Evolutionary conservation across 2,888 invertebrate species (phyloP).

Genomic region (Miltochrista miniata): DNA sequence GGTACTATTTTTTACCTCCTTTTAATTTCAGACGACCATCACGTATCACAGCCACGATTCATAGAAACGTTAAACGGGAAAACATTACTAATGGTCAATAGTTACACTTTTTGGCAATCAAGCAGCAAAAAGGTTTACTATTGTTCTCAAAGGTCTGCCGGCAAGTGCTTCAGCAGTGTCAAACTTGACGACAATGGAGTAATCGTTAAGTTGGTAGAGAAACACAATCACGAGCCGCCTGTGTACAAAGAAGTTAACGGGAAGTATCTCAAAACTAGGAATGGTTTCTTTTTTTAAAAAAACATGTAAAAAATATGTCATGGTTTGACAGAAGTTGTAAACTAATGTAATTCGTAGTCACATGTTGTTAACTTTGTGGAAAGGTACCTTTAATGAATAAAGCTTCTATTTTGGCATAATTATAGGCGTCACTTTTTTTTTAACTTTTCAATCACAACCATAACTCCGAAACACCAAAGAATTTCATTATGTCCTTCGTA

Average conservation of each 20-base stretch:
- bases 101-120: conserved; percentile 21
- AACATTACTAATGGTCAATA: conserved; percentile 21
- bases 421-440: too few species aligned
- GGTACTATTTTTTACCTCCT: too few species aligned
- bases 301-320: too few species aligned
- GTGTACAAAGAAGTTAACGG: conserved; percentile 1
- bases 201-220: conserved; percentile 1
- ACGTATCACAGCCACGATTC: neutral
- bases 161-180: conserved; percentile 27
- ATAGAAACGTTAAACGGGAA: conserved; percentile 11
- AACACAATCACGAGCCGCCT: conserved; percentile 11
- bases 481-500: too few species aligned
- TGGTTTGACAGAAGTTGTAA: too few species aligned
- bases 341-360: too few species aligned
- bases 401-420: too few species aligned
- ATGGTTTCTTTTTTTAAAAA: too few species aligned
- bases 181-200: conserved; percentile 14
- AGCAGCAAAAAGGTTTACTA: conserved; percentile 22
- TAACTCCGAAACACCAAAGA: too few species aligned
- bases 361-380: too few species aligned
- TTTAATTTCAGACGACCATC: neutral
- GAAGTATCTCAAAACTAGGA: conserved; percentile 1
- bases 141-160: conserved; percentile 27
- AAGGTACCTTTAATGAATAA: too few species aligned
- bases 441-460: too few species aligned